Base-by-base conservation (phyloP, 92 coral and sea anemone species). In the Palythoa heliodiscus region DNA sequence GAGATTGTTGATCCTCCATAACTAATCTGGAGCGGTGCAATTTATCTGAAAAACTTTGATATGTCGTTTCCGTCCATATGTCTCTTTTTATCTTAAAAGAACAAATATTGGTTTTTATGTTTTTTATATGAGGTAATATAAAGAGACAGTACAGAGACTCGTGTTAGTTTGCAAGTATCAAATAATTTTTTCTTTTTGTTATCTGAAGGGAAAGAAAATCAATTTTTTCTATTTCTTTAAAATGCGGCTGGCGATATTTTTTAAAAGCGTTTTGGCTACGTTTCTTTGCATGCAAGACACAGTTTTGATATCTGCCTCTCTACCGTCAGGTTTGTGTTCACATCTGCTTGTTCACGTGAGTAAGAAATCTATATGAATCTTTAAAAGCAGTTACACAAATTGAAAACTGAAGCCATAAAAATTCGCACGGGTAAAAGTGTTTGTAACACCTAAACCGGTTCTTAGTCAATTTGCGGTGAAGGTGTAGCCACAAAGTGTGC, bases 91-190 rank as follows among this genome's bases (percentile, higher is more conserved):
- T 64, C 75, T 80, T 63, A 29, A 7, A 29, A 37, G 19, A 69
- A 29, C 63, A 80, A 80, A 80, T 80, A 80, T 80, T 80, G 74
- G 29, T 80, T 19, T 24, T 40, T 10, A 19, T 64, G 22, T 52
- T 24, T 29, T 76, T 53, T 52, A 76, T 23, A 52, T 23, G 72
- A 47, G 9, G 72, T 80, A 66, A 47, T 80, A 63, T 80, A 73
- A 78, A 43, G 72, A 64, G 83, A 64, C 55, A 43, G 73, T 57
- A 15, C 71, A 47, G 35, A 13, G 71, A 79, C n/a, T 63, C 23
- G 58, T 47, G 16, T 48, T 48, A 10, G 47, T 64, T 13, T 60
- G 38, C n/a, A 19, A 38, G 17, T 79, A 63, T 66, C 39, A 47
- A 64, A 23, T 64, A 55, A 64, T 64, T 20, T 48, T 79, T 66